Conservation (phyloP, 2,113 vertebrate species). For the Isurus oxyrinchus region DNA sequence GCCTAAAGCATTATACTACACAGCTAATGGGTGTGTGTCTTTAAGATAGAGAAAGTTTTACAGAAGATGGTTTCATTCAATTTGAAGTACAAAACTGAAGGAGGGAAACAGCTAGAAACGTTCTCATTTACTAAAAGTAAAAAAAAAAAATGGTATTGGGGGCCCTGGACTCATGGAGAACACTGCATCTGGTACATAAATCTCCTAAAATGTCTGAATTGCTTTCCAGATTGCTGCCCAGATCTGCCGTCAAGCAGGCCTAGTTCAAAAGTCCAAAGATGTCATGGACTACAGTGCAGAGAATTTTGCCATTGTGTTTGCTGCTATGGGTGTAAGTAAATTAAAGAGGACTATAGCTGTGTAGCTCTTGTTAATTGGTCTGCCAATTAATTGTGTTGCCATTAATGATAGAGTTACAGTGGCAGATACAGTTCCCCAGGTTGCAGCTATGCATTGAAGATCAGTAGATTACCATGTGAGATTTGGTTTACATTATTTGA, state of each 20-base stretch:
- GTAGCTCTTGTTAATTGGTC: conserved; percentile 7
- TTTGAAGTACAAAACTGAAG: background rate
- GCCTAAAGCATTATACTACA: background rate
- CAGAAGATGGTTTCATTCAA: background rate
- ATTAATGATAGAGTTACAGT: background rate
- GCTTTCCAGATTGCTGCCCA: conserved; percentile 65
- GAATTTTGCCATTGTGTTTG: conserved; percentile 73
- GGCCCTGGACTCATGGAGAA: background rate
- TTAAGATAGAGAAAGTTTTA: background rate
- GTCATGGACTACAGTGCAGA: conserved; percentile 69
- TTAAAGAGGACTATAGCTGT: background rate
- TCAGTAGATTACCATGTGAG: background rate
- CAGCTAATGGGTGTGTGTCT: background rate
- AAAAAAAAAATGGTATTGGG: background rate
- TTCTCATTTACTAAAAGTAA: background rate
- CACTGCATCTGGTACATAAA: background rate
- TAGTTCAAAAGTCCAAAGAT: conserved; percentile 69
- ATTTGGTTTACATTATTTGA: conserved; percentile 9
- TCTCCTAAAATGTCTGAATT: background rate
- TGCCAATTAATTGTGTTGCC: background rate
- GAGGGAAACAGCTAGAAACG: background rate
- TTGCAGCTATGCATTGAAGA: background rate
- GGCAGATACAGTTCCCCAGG: background rate
- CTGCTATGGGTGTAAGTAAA: conserved; percentile 67
- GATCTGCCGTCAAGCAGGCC: conserved; percentile 70